These are phyloP conservation scores for Trissolcus brochymenae DNA, from an alignment of 2,888 invertebrate species.

Conservation along the genomic window DNA sequence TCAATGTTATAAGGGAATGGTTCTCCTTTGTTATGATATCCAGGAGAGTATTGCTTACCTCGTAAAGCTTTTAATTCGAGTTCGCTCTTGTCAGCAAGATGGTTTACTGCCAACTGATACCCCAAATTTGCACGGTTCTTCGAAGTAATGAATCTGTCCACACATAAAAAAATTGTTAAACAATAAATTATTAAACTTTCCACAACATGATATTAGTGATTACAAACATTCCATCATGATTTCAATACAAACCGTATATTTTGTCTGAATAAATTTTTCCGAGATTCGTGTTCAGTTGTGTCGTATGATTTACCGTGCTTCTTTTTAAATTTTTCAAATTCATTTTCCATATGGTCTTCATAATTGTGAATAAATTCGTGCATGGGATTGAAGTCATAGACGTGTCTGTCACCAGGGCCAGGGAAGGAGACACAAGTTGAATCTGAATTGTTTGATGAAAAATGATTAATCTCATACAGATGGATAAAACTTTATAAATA, in stretches of 20 bases:
- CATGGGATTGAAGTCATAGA: conserved; percentile 95
- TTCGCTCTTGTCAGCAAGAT: conserved; percentile 89
- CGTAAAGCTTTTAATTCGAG: conserved; percentile 86
- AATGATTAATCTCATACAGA: not conserved
- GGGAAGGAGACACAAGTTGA: conserved; percentile 87
- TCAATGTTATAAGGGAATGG: conserved; percentile 85
- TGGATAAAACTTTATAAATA: not conserved
- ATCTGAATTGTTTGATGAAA: conserved; percentile 75
- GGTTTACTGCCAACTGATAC: conserved; percentile 89
- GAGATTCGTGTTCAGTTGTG: conserved; percentile 81
- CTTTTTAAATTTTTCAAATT: conserved; percentile 85
- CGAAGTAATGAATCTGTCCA: conserved; percentile 85
- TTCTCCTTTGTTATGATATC: conserved; percentile 84
- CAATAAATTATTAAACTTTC: not conserved
- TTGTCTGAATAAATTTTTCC: conserved; percentile 89
- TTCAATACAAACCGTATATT: conserved; percentile 82
- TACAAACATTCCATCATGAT: no score
- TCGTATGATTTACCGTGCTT: conserved; percentile 85
- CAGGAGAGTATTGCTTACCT: conserved; percentile 81
- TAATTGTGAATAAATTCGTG: conserved; percentile 88
- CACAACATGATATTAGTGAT: no score
- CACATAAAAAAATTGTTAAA: not conserved
- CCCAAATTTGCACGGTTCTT: conserved; percentile 86
- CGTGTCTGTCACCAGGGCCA: conserved; percentile 87
- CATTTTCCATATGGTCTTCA: conserved; percentile 84